phyloP scores from a whole-genome alignment of 2,888 invertebrate species.

The Psylliodes chrysocephalus region DNA sequence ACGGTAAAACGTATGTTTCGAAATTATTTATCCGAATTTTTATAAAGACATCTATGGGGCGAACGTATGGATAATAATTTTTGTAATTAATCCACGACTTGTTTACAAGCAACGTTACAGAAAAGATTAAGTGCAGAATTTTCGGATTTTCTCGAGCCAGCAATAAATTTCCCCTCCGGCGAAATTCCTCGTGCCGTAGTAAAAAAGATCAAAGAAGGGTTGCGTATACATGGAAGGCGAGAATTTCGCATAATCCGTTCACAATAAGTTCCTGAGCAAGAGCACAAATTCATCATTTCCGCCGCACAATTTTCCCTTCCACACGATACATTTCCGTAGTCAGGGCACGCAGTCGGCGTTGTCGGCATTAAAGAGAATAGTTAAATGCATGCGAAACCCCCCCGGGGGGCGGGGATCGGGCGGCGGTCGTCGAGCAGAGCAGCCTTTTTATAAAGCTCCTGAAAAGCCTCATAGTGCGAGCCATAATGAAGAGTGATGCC shows the following conservation, averaged over 20 bases:
- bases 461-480: constrained; percentile 45
- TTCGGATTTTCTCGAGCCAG: neutral
- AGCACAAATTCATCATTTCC: constrained; percentile 30
- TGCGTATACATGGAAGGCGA: constrained; percentile 16
- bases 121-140: neutral
- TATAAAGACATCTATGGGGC: no score
- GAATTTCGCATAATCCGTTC: constrained; percentile 30
- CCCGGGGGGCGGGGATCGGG: no score
- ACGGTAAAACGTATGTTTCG: no score
- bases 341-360: constrained; percentile 37
- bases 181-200: constrained; percentile 1
- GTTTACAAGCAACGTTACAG: no score
- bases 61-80: no score
- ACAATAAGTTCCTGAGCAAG: constrained; percentile 25
- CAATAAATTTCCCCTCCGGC: neutral
- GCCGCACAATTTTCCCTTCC: constrained; percentile 29
- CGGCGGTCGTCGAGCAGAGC: constrained; percentile 40
- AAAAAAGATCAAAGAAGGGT: constrained; percentile 18
- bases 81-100: no score
- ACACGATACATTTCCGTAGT: constrained; percentile 33
- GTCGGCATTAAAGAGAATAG: constrained; percentile 50
- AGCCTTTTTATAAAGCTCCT: constrained; percentile 47
- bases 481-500: constrained; percentile 55
- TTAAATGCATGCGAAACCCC: constrained; percentile 48
- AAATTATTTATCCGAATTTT: no score